These are phyloP conservation scores for Agriopis marginaria DNA, from an alignment of 2,888 invertebrate species.

Conservation along the genomic window DNA sequence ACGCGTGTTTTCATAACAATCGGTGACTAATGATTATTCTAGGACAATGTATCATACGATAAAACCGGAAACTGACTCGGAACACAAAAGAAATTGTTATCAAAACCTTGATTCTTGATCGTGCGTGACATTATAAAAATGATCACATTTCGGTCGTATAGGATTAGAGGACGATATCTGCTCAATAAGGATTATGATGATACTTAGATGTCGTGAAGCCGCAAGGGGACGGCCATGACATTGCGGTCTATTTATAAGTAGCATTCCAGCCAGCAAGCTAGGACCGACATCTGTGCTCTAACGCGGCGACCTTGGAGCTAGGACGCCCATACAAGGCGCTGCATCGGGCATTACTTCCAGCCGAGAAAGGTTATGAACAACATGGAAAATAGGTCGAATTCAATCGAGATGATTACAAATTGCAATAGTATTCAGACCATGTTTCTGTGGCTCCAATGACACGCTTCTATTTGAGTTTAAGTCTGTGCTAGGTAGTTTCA, in stretches of 20 bases:
- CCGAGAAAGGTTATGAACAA: conserved; percentile 46
- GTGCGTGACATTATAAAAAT: conserved; percentile 14
- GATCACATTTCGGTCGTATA: conserved; percentile 18
- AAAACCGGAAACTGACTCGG: conserved; percentile 21
- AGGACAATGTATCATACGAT: conserved; percentile 17
- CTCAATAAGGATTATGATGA: conserved; percentile 49
- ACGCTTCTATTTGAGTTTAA: conserved; percentile 8
- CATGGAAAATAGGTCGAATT: conserved; percentile 46
- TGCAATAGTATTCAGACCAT: conserved; percentile 6
- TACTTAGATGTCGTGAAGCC: conserved; percentile 48
- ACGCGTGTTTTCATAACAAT: conserved; percentile 32
- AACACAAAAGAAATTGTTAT: conserved; percentile 37
- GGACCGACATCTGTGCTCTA: conserved; percentile 63
- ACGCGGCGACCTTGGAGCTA: conserved; percentile 57
- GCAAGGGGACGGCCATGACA: conserved; percentile 58
- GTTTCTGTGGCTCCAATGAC: conserved; percentile 19
- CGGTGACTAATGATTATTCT: conserved; percentile 32
- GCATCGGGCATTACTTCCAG: conserved; percentile 41
- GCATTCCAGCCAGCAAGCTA: conserved; percentile 53
- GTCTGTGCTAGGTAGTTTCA: neutral
- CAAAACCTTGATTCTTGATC: conserved; percentile 21
- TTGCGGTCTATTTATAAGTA: conserved; percentile 72
- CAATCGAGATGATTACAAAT: conserved; percentile 1
- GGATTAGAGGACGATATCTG: conserved; percentile 36
- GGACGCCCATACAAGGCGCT: conserved; percentile 58